Base-by-base conservation (phyloP, 2,888 invertebrate genomes). In the Scaeva pyrastri region DNA sequence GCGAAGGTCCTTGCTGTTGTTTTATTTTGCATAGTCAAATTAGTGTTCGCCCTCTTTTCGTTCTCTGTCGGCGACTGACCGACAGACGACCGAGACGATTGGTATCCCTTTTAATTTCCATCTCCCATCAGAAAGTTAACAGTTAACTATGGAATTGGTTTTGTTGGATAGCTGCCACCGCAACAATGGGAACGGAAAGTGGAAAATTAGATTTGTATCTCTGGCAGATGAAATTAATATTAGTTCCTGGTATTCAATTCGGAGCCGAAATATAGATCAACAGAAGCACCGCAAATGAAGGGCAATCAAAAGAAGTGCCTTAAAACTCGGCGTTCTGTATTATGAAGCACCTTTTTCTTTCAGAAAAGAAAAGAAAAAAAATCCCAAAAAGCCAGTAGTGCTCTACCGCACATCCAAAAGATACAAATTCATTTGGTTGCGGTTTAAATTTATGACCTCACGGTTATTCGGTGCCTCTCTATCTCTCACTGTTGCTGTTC, bases 201-300 rank as follows among this genome's bases (percentile, higher is more conserved):
- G 79, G 41, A 12, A 76, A 64, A 76, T 75, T 72, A 72, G 78
- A 79, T 76, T 72, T 81, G 71, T 70, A 70, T 66, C 58, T 74
- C 43, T 55, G 16, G 2, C 56, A 41, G 50, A 23, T 64, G 36
- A 74, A 82, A 86, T 82, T 82, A 86, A 82, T 39, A 60, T 86
- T 78, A 78, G 85, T 88, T 88, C 88, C 82, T 82, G 85, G 88
- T 88, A 88, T 82, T 85, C 75, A 76, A 81, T 85, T 77, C 76
- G 31, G 48, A 48, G 39, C 23, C 21, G 48, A 68, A 50, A 58
- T 26, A 14, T 26, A 14, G 48, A 76, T 56, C 62, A 79, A 68
- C 81, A 73, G 78, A 88, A 82, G 76, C 79, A 83, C 68, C 43
- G 60, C 31, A 39, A 55, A 36, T 50, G 72, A 71, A 72, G 68